Conservation (phyloP, 2,888 invertebrate genomes). For the Catocala sponsa region DNA sequence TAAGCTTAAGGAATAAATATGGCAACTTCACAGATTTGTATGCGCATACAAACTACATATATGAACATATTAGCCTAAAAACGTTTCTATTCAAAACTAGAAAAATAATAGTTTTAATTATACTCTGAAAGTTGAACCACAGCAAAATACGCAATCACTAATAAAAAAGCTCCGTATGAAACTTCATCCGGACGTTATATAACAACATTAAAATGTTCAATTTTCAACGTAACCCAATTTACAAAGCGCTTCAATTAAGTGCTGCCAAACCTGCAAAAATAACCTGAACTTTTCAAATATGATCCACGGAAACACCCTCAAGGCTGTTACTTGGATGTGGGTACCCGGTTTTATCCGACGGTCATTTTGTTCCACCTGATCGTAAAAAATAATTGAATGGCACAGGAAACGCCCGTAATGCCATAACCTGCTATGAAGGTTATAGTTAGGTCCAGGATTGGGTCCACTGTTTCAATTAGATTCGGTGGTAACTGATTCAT, state of each 20-base stretch:
- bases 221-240: conserved; percentile 27
- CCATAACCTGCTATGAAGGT: conserved; percentile 51
- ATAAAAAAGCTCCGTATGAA: neutral
- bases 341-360: conserved; percentile 69
- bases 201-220: conserved; percentile 23
- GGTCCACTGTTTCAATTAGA: conserved; percentile 53
- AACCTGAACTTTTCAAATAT: conserved; percentile 65
- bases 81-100: too few relatives aligned
- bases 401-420: conserved; percentile 66
- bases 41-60: too few relatives aligned
- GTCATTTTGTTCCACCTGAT: conserved; percentile 79
- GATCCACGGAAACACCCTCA: conserved; percentile 55
- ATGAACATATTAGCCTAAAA: too few relatives aligned
- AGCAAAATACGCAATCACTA: neutral
- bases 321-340: conserved; percentile 57
- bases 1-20: too few relatives aligned
- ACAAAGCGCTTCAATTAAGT: conserved; percentile 42
- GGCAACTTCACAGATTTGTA: too few relatives aligned
- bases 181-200: neutral
- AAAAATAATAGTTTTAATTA: too few relatives aligned
- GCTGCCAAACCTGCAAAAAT: conserved; percentile 51
- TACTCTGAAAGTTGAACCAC: neutral
- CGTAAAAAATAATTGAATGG: conserved; percentile 86
- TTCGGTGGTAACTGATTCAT: conserved; percentile 41
- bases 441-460: conserved; percentile 58